Conservation (phyloP, 1,140 invertebrate genomes). For the Idris sp. region DNA sequence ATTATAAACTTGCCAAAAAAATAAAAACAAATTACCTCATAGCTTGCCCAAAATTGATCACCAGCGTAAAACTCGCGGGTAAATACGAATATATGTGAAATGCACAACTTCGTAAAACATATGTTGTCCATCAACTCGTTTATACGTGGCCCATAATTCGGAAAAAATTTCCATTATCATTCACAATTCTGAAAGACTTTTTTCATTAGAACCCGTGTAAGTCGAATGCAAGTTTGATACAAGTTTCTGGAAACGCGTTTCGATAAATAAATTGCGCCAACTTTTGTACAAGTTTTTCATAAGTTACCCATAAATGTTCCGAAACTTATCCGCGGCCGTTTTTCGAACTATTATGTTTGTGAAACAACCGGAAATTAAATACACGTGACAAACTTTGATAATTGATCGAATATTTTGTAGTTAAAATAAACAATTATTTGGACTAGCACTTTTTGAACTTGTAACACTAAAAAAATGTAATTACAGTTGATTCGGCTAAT, state of each 20-base stretch:
- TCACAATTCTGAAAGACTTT: conserved; percentile 25
- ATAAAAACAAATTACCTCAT: no score
- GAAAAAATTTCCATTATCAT: conserved; percentile 12
- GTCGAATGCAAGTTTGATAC: conserved; percentile 23
- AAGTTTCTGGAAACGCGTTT: conserved; percentile 31
- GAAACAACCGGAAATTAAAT: conserved; percentile 15
- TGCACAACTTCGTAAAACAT: no score
- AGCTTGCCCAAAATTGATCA: no score
- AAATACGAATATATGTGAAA: no score
- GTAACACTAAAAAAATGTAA: no score
- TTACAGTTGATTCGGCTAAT: no score
- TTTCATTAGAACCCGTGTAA: conserved; percentile 38
- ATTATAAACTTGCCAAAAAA: no score
- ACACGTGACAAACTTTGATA: conserved; percentile 15
- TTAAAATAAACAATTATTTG: conserved; percentile 47
- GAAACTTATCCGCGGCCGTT: conserved; percentile 2
- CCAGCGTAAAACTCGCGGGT: no score
- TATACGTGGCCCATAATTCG: conserved; percentile 14
- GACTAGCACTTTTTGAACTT: neutral
- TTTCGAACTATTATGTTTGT: neutral
- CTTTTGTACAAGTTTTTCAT: conserved; percentile 14
- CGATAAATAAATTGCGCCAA: conserved; percentile 38
- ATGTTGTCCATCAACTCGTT: conserved; percentile 18
- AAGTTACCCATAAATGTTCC: conserved; percentile 27
- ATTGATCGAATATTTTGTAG: conserved; percentile 31